Evolutionary conservation across 1,140 invertebrate species (phyloP), one percentile per base, ranked within the genome.

Genomic region (Meteorus sp.): DNA sequence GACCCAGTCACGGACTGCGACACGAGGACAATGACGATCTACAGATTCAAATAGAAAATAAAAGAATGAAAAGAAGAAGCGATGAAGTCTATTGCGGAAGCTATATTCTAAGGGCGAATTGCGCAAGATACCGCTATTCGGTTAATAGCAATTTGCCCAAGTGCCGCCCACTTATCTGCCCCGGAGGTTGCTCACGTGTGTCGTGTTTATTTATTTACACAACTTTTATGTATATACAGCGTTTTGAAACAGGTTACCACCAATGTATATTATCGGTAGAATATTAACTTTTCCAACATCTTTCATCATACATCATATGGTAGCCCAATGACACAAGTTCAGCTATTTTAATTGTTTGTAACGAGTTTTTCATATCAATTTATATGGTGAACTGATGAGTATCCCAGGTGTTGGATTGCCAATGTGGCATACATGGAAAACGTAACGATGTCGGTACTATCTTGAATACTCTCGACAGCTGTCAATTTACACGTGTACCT

Each of bases 1-100:
- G 22, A 47, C 44, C 44, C 13, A 27, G 47, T 33, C 47, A 51
- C 44, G 47, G 47, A 25, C n/a, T 20, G n/a, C 41, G 41, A 44
- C 41, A 44, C 9, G 19, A 20, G 41, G 22, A 44, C 22, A 8
- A 44, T 20, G 22, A 44, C 9, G 13, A n/a, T 20, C 15, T 9
- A 44, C 29, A 33, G 35, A 3, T 27, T 48, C 13, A 9, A 22
- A 27, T n/a, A n/a, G 25, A 48, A 6, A 22, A 25, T 7, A 11
- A 48, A 29, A 11, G 45, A 48, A 48, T 48, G n/a, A 48, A 48
- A 48, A n/a, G 45, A 25, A 29, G 17, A 25, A 25, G 13, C 22
- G 27, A 29, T n/a, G 35, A 39, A 13, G 13, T 4, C 13, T 11
- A 39, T 39, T 13, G 35, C 35, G 35, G 11, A 39, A 39, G 35